Percentiles rank a stretch among this genome's conserved stretches.
These are phyloP conservation scores for Caenorhabditis elegans DNA, from an alignment of 1,140 invertebrate genomes.

Conservation along the genomic window WBcel235 BX284602.5:15006001-15006500, in stretches of 20 bases:
- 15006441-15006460: no score
- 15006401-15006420: no score
- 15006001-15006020: not conserved
- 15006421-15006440: no score
- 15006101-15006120: not conserved
- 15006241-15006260: not conserved
- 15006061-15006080: not conserved
- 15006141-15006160: not conserved
- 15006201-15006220: no score
- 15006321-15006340: not conserved
- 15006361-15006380: not conserved
- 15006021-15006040: not conserved
- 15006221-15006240: not conserved
- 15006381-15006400: not conserved
- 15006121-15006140: slow-evolving; percentile 9
- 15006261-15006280: not conserved
- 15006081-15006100: not conserved
- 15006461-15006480: no score
- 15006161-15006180: not conserved
- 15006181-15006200: no score
- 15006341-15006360: slow-evolving; percentile 5
- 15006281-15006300: not conserved
- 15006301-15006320: not conserved
- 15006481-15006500: no score
- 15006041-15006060: not conserved